These are phyloP conservation scores for Isichthys henryi DNA, from an alignment of 2,113 vertebrate species.

Conservation along the genomic window DNA sequence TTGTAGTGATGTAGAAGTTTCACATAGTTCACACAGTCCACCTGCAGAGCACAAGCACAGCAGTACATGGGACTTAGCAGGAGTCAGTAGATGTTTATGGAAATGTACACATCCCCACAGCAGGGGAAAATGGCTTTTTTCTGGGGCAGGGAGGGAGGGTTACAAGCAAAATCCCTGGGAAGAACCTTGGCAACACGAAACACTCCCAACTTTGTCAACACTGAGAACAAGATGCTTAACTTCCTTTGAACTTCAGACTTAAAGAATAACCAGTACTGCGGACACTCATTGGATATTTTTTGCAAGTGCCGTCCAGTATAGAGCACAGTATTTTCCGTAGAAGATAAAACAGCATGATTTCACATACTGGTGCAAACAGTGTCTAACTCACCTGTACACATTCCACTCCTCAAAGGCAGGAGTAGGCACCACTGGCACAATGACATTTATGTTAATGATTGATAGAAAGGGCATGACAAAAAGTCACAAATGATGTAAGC, in stretches of 20 bases:
- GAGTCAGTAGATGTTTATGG: background rate
- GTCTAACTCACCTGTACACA: slow-evolving; percentile 4
- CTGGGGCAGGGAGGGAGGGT: background rate
- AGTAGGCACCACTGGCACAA: background rate
- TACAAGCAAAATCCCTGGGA: background rate
- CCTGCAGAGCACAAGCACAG: slow-evolving; percentile 52
- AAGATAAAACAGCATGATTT: background rate
- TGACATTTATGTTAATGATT: slow-evolving; percentile 10
- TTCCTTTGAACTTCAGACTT: background rate
- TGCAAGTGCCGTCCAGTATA: background rate
- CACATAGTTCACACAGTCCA: slow-evolving; percentile 92
- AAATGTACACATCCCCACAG: background rate
- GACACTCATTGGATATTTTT: background rate
- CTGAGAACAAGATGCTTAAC: background rate
- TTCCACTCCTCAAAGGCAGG: background rate
- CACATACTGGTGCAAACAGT: background rate
- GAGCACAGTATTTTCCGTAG: background rate
- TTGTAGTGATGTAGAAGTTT: slow-evolving; percentile 88
- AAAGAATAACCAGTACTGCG: background rate
- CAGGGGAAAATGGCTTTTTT: background rate
- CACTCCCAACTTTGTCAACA: background rate
- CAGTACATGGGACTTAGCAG: background rate
- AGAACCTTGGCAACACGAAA: background rate
- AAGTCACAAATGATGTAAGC: slow-evolving; percentile 1
- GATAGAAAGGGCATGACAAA: background rate